phyloP scores from a whole-genome alignment of 2,797 vertebrate genomes.

The Clangula hyemalis region DNA sequence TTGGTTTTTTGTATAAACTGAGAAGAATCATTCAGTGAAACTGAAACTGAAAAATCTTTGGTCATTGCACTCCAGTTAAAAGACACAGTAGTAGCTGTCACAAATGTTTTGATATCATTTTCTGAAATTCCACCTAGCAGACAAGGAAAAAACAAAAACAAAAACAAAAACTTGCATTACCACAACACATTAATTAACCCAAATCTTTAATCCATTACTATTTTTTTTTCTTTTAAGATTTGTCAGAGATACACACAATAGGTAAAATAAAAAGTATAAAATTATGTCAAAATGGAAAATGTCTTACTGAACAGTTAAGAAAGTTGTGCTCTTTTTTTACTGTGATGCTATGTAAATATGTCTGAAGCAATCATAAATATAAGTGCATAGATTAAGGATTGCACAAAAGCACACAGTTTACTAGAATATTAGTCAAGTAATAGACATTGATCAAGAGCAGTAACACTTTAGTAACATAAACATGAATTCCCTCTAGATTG shows the following conservation, averaged over 20 bases:
- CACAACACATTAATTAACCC: not conserved
- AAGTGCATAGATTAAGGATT: not conserved
- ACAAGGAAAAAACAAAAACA: slow-evolving; percentile 16
- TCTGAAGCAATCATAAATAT: not conserved
- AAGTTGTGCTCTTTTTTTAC: not conserved
- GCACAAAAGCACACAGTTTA: not conserved
- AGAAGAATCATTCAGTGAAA: slow-evolving; percentile 72
- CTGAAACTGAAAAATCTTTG: slow-evolving; percentile 63
- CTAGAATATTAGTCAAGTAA: not conserved
- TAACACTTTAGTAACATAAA: not conserved
- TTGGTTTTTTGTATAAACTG: slow-evolving; percentile 40
- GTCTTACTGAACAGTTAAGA: not conserved
- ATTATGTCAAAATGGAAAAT: fast-evolving
- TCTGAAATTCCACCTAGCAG: slow-evolving; percentile 69
- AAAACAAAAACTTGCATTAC: not conserved
- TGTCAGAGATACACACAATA: not conserved
- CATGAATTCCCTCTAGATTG: not conserved
- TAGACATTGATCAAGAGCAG: not conserved
- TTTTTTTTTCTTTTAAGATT: not conserved
- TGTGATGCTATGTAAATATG: not conserved
- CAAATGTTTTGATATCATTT: slow-evolving; percentile 63
- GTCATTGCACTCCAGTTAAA: slow-evolving; percentile 73
- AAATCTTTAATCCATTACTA: not conserved
- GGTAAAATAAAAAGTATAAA: not conserved
- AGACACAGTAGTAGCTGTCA: slow-evolving; percentile 77